Conservation (phyloP, 2,888 invertebrate genomes). For the Pammene aurita region DNA sequence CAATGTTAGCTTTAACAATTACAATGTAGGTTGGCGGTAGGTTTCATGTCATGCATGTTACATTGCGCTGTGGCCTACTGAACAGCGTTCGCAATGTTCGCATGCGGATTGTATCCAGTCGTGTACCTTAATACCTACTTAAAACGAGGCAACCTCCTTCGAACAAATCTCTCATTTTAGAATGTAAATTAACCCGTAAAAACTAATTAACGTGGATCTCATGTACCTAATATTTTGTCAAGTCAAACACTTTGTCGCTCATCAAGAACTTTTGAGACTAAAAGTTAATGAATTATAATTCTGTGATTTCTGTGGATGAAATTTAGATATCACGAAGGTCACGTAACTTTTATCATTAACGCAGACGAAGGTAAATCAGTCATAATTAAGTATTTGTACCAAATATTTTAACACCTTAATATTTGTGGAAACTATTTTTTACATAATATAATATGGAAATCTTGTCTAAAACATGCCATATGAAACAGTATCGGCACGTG, state of each 20-base stretch:
- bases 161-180: neutral
- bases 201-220: conserved; percentile 4
- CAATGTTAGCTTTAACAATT: neutral
- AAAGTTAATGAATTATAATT: neutral
- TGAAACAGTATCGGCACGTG: too few species aligned
- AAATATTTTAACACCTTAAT: too few species aligned
- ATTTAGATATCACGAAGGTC: too few species aligned
- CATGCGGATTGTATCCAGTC: conserved; percentile 6
- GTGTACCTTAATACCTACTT: conserved; percentile 6
- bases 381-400: too few species aligned
- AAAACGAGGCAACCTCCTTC: conserved; percentile 5
- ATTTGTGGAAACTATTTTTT: too few species aligned
- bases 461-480: too few species aligned
- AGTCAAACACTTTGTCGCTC: conserved; percentile 1
- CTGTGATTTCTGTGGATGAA: neutral
- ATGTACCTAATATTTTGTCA: conserved; percentile 2
- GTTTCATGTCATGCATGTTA: conserved; percentile 12
- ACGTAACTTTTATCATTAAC: too few species aligned
- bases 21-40: neutral
- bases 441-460: too few species aligned
- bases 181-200: neutral
- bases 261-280: neutral
- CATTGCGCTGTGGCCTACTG: conserved; percentile 14
- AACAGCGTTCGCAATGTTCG: conserved; percentile 6
- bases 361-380: too few species aligned